Conservation (phyloP, 2,888 invertebrate genomes). For the Lepidochrysops patricia region DNA sequence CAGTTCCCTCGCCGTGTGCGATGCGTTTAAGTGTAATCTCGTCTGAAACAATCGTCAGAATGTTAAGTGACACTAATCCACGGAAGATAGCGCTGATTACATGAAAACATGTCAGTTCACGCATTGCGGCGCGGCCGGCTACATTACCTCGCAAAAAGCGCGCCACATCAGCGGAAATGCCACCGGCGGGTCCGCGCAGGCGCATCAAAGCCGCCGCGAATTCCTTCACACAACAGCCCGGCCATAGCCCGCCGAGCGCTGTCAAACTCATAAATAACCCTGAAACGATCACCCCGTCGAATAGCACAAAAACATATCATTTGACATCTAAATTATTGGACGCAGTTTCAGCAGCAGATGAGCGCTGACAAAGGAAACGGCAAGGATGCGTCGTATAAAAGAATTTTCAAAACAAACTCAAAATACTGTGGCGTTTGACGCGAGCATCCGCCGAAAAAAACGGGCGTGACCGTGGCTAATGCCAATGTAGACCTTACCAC, state of each 20-base stretch:
- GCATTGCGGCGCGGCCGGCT: constrained; percentile 18
- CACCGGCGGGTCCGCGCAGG: constrained; percentile 52
- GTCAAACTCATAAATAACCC: constrained; percentile 69
- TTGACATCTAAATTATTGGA: constrained; percentile 75
- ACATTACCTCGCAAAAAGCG: constrained; percentile 33
- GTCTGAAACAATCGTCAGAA: constrained; percentile 3
- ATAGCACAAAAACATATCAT: constrained; percentile 55
- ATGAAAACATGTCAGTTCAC: constrained; percentile 20
- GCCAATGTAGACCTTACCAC: constrained; percentile 52
- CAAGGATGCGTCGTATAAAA: constrained; percentile 73
- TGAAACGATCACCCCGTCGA: constrained; percentile 62
- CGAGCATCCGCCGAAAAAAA: constrained; percentile 74
- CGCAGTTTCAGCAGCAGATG: constrained; percentile 66
- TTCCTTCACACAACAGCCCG: constrained; percentile 58
- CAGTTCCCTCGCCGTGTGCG: no score
- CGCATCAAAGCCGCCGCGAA: constrained; percentile 60
- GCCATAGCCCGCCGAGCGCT: constrained; percentile 31
- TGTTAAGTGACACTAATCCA: constrained; percentile 4
- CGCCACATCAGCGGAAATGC: constrained; percentile 60
- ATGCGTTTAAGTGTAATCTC: neutral
- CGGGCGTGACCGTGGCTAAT: constrained; percentile 45
- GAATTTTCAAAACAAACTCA: constrained; percentile 76
- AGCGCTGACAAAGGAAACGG: constrained; percentile 61
- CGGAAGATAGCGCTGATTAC: constrained; percentile 14
- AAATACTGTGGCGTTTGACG: constrained; percentile 75